Base-by-base conservation (phyloP, 1,140 invertebrate genomes). In the Trichonephila clavata region DNA sequence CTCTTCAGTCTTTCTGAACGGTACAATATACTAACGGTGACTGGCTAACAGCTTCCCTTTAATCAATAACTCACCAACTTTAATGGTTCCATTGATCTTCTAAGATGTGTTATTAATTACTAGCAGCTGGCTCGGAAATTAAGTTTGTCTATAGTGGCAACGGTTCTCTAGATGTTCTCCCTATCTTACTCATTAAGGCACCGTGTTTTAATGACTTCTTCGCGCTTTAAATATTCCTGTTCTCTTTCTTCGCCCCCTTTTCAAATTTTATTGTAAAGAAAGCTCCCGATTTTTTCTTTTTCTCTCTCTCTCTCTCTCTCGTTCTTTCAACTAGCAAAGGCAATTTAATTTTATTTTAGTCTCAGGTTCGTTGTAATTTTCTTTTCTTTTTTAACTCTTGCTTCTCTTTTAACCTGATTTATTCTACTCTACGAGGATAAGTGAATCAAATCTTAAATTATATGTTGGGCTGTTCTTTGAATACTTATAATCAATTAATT, bases 151-250 rank as follows among this genome's bases (percentile, higher is more conserved):
- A 92, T 92, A 63, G 90, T 83, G 81, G 80, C 90, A 90, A 81
- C 89, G 89, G 71, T 60, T 68, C 61, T 61, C 90, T 92, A 39
- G 87, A 84, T 92, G 61, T 84, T 92, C 80, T 84, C 27, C 90
- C 80, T 92, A 92, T 92, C 90, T 92, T 84, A 84, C 90, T 92
- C 90, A 92, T 92, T 92, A 92, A 92, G 80, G 80, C 57, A n/a
- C 63, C 90, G 90, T 92, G 71, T 92, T 92, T 92, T 92, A 92
- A 92, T 92, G 90, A 92, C 90, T 92, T 92, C 90, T 92, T 92
- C 90, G 39, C 90, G 90, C 90, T 68, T 92, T 84, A 92, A 92
- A 68, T 84, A 92, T 92, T 65, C 90, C 32, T 50, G n/a, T 84
- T 84, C 63, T 84, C 50, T 68, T 27, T 18, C 27, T 8, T 81